Conservation (phyloP, 2,797 vertebrate genomes). For the Taeniopygia guttata region DNA sequence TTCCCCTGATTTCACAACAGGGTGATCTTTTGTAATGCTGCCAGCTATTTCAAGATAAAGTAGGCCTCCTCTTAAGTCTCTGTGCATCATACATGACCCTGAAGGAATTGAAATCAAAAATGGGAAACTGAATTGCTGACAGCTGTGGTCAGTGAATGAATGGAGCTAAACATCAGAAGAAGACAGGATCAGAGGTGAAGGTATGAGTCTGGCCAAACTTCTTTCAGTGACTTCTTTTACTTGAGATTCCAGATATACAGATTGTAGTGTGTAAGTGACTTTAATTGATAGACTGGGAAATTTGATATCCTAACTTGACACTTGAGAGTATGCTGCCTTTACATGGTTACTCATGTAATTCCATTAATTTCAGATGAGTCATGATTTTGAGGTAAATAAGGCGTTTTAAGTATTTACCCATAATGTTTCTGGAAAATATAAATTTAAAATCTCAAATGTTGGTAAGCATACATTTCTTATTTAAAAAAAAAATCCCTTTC, state of each 20-base stretch:
- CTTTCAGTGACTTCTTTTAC: background rate
- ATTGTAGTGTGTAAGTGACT: background rate
- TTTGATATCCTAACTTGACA: background rate
- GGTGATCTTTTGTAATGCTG: background rate
- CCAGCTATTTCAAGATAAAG: background rate
- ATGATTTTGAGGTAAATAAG: background rate
- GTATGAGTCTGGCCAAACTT: background rate
- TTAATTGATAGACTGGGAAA: background rate
- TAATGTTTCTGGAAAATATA: background rate
- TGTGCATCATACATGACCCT: background rate
- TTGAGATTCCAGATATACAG: background rate
- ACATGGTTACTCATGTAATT: background rate
- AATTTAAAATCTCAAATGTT: background rate
- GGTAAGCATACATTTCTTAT: background rate
- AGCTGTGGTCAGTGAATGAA: background rate
- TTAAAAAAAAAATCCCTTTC: accelerated
- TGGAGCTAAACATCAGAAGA: background rate
- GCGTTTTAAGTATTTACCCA: background rate
- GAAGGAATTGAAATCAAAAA: background rate
- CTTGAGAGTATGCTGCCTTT: background rate
- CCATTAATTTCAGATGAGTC: background rate
- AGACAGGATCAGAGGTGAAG: background rate
- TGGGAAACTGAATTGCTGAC: background rate
- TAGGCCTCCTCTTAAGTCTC: background rate
- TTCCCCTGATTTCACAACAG: background rate